Base-by-base conservation (phyloP, 2,888 invertebrate species). In the Catocala sponsa region DNA sequence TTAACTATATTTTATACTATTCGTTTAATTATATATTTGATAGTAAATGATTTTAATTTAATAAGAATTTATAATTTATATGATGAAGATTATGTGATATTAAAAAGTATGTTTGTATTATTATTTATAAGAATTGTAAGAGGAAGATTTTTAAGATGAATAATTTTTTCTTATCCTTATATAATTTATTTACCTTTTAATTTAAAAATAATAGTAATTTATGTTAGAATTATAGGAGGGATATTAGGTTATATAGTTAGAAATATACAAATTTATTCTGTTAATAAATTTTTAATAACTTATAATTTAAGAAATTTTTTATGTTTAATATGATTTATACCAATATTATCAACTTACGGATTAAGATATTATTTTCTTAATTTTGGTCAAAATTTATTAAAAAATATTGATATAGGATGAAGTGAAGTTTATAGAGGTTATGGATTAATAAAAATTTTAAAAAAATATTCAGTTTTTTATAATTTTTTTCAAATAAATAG, bases 1-100 rank as follows among this genome's bases (percentile, higher is more conserved):
- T 90, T 96, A 82, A 96, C 96, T 12, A 92, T 95, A 74, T 92
- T 85, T 90, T 95, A 95, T 94, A 92, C 89, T 59, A 85, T 95
- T 84, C 95, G 95, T 5, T 93, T 96, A 87, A 81, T 90, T 70
- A 95, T 92, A 88, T 96, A 95, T 94, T 87, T 91, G 74, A 91
- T 95, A 85, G 77, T 93, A 51, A 92, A 91, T 65, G 84, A 90
- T 84, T 91, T 82, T 86, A 95, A 95, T 92, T 91, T 92, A 89
- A 75, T 87, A 58, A 74, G 79, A 70, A 77, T 94, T 84, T 94
- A 90, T 91, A 89, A 89, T 87, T 87, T 95, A 83, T 92, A 86
- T 87, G 94, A 95, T 85, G 91, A 91, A 62, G 90, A 91, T 81
- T 91, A 82, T 85, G 42, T 82, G 72, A 95, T 95, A 87, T 86